Conservation (phyloP, 1,140 invertebrate genomes). For the Popillia japonica region DNA sequence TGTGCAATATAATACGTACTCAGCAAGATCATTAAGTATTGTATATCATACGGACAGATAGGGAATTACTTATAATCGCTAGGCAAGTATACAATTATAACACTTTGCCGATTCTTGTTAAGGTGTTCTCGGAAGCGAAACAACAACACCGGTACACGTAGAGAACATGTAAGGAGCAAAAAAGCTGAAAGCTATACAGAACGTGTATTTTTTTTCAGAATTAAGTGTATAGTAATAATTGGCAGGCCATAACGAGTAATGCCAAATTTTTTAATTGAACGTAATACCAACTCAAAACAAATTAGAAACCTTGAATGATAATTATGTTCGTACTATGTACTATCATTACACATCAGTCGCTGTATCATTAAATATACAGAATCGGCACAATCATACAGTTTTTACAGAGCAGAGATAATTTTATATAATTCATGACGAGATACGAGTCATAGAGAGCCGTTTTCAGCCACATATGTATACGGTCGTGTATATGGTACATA, state of each 20-base stretch:
- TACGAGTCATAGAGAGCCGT: neutral
- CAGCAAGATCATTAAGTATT: too few relatives aligned
- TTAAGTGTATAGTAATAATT: neutral
- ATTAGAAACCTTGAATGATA: neutral
- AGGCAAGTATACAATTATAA: neutral
- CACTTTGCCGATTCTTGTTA: neutral
- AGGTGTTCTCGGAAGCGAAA: neutral
- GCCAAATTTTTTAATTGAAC: constrained; percentile 14
- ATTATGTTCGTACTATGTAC: constrained; percentile 9
- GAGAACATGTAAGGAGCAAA: neutral
- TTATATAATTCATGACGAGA: neutral
- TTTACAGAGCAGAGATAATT: constrained; percentile 1
- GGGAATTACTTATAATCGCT: too few relatives aligned
- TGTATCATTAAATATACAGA: neutral
- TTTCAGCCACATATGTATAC: neutral
- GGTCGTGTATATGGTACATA: neutral
- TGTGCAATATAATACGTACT: too few relatives aligned
- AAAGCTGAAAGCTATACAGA: neutral
- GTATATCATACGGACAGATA: too few relatives aligned
- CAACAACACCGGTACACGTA: neutral
- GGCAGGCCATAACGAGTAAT: neutral
- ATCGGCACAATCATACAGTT: neutral
- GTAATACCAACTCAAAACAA: constrained; percentile 8
- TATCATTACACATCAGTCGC: neutral
- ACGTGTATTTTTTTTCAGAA: neutral